Evolutionary conservation across 2,888 invertebrate genomes (phyloP).

Genomic region (Lissonota sp.): DNA sequence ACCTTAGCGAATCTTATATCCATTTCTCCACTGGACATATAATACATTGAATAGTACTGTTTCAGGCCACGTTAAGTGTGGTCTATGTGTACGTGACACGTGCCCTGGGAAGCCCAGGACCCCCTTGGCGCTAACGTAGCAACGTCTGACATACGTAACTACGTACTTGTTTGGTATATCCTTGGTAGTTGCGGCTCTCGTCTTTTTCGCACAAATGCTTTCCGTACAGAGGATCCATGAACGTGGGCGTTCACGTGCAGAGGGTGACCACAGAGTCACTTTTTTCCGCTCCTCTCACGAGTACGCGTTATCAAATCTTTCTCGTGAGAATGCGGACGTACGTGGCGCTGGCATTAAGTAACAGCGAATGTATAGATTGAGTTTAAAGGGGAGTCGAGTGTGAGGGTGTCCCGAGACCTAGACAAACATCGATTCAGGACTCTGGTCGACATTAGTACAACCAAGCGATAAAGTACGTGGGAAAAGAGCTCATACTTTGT

Average conservation of each 20-base stretch:
- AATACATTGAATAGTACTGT: conserved; percentile 37
- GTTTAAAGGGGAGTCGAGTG: conserved; percentile 1
- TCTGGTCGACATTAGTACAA: background rate
- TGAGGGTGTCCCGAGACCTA: conserved; percentile 20
- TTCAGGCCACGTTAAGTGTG: conserved; percentile 28
- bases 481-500: too few species aligned
- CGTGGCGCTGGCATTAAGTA: conserved; percentile 6
- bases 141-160: background rate
- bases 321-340: conserved; percentile 68
- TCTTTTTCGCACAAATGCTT: conserved; percentile 58
- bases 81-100: conserved; percentile 60
- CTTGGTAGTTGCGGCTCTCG: conserved; percentile 1
- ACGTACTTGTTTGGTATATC: background rate
- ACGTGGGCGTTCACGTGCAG: conserved; percentile 42
- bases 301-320: conserved; percentile 73
- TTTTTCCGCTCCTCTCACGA: conserved; percentile 61
- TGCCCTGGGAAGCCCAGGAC: conserved; percentile 43
- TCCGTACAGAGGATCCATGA: conserved; percentile 28
- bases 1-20: conserved; percentile 7
- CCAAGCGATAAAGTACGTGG: conserved; percentile 24
- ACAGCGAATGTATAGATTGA: conserved; percentile 14
- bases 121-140: conserved; percentile 47
- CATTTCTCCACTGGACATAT: conserved; percentile 23
- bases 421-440: conserved; percentile 8
- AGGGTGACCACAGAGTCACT: conserved; percentile 7